Percentiles rank a stretch among this genome's conserved stretches.
Conservation (phyloP, 92 coral and sea anemone genomes). For the Siderastrea siderea region DNA sequence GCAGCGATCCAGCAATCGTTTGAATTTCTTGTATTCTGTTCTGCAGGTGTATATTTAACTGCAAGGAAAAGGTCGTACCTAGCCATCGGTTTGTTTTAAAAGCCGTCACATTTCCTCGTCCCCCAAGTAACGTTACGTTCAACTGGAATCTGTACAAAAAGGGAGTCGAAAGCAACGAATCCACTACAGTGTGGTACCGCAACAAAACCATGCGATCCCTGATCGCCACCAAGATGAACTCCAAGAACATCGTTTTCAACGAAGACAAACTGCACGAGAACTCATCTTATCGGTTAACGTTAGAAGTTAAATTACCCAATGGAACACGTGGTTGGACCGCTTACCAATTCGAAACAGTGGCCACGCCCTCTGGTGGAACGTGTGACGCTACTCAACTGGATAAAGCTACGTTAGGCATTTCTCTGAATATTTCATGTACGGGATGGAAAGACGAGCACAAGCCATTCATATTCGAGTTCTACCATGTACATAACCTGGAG, state of each 20-base stretch:
- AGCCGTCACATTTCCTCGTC: not conserved
- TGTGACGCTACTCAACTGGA: conserved; percentile 1
- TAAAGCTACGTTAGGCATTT: not conserved
- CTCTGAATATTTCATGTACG: not conserved
- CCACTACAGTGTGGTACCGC: conserved; percentile 10
- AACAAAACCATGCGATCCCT: not conserved
- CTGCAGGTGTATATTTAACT: conserved; percentile 16
- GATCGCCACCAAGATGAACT: not conserved
- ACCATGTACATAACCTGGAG: not conserved
- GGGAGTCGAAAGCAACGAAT: conserved; percentile 7
- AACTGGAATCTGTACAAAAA: conserved; percentile 27
- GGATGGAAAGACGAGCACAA: conserved; percentile 23
- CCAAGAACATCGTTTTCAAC: conserved; percentile 22
- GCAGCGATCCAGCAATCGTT: not conserved
- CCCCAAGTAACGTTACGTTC: not conserved
- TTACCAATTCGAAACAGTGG: conserved; percentile 17
- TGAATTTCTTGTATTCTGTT: not conserved
- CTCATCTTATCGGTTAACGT: conserved; percentile 17
- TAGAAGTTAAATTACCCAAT: conserved; percentile 6
- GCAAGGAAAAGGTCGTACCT: conserved; percentile 2
- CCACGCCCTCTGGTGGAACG: conserved; percentile 19
- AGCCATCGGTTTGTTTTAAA: conserved; percentile 3
- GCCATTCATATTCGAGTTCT: not conserved
- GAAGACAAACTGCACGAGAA: not conserved
- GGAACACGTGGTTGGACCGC: conserved; percentile 32